Base-by-base conservation (phyloP, 1,140 invertebrate genomes). In the Harpegnathos saltator region DNA sequence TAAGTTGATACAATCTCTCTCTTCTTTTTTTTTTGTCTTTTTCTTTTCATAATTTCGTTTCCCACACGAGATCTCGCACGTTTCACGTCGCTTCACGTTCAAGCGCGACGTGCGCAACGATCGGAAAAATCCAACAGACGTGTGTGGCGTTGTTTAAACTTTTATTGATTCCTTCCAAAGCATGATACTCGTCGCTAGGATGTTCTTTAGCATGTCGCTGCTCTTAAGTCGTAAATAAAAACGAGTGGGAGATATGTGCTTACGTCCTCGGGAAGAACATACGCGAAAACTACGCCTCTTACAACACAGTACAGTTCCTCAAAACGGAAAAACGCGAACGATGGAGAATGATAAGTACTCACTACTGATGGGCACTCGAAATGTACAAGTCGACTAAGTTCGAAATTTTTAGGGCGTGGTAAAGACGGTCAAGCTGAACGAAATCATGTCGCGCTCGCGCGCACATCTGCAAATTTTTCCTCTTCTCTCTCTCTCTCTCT, bases 341-440 rank as follows among this genome's bases (percentile, higher is more conserved):
- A 85, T 85, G 72, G 86, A 44, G 38, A 85, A 85, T 78, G 83
- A 89, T 89, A 89, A 89, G 88, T 89, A 89, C 87, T 77, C 71
- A 61, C 85, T 87, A 89, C 73, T 48, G 65, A 83, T 59, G 81
- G 81, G 80, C 50, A 44, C 73, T 83, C 44, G 54, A 89, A 44
- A 87, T 89, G 85, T 89, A 89, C 87, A 85, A 86, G 78, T 83
- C 58, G 56, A 83, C 52, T 80, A 58, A 69, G 59, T 29, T 44
- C 29, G 78, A 78, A 74, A 85, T 83, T 82, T 85, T 85, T 83
- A 69, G 44, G 61, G 68, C 80, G 17, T 54, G 58, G 38, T 48
- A 72, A 44, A 56, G 69, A 82, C 69, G 78, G 44, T 61, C n/a
- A 62, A 52, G 26, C 26, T 52, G 29, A 62, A 81, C 38, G 61